Evolutionary conservation across 2,888 invertebrate species (phyloP), one percentile per base, ranked within the genome.

Genomic region (Caenorhabditis imperialis): DNA sequence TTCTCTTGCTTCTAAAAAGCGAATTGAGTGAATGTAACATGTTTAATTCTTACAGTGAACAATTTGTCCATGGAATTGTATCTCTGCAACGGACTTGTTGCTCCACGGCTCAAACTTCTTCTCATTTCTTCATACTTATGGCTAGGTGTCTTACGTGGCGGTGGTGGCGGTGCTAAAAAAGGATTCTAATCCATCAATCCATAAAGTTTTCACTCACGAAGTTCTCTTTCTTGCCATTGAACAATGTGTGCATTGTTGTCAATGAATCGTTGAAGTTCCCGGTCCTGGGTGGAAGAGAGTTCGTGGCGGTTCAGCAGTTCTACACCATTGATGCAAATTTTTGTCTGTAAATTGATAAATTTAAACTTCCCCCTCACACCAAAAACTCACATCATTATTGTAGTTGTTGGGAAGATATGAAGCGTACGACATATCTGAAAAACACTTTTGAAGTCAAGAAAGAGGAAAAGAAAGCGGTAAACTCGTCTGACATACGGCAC

Each of bases 251-350:
- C 35, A 65, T 83, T 78, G 18, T 57, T 71, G 47, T 83, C 81
- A 55, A 83, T 83, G 67, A 75, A 83, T 3, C 81, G 69, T 57
- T 81, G 78, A 14, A 81, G 71, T 44, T 79, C 81, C 27, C 75
- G 75, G 57, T 87, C 81, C 54, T 87, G 87, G 7, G 84, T 82
- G 0, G 72, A 60, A 4, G 85, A 85, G 7, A 87, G 65, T 47
- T 87, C 85, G 30, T 84, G 81, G 1, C 83, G 82, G 37, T 87
- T 87, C 38, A 87, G 30, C 16, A 87, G 57, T 50, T 85, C 85
- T 10, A 84, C 84, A 7, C 87, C 87, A 55, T 86, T 87, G n/a
- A 86, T 78, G 23, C 80, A 78, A 12, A 86, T 75, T 75, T 86
- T 87, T 53, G 81, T 83, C 84, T 86, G 58, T 23, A 81, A 57